These are phyloP conservation scores for Lacanobia oleracea DNA, from an alignment of 2,888 invertebrate genomes.

Conservation along the genomic window DNA sequence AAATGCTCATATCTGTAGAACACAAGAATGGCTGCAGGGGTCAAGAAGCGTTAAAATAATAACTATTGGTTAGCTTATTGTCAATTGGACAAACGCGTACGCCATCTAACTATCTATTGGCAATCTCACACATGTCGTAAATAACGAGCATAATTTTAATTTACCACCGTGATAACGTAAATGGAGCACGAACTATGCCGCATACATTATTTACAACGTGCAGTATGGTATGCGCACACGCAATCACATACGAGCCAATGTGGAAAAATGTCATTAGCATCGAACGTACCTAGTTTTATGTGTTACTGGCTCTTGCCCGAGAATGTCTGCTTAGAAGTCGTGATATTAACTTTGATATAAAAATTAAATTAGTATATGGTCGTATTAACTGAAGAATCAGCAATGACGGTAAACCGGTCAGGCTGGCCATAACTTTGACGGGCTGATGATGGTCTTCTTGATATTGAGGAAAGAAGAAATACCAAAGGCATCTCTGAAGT, in stretches of 20 bases:
- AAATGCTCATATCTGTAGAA: slow-evolving; percentile 12
- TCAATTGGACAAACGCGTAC: slow-evolving; percentile 28
- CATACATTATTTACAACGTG: slow-evolving; percentile 82
- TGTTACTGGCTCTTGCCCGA: slow-evolving; percentile 33
- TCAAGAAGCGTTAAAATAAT: slow-evolving; percentile 17
- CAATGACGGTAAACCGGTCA: neutral
- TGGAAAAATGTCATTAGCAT: slow-evolving; percentile 85
- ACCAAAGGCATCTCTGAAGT: neutral
- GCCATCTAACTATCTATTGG: slow-evolving; percentile 65
- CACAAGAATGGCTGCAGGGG: slow-evolving; percentile 28
- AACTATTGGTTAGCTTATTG: slow-evolving; percentile 19
- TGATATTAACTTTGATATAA: neutral
- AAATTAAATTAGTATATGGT: too few relatives aligned
- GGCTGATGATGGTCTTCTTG: too few relatives aligned
- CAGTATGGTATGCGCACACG: slow-evolving; percentile 82
- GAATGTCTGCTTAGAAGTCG: slow-evolving; percentile 3
- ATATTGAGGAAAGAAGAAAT: too few relatives aligned
- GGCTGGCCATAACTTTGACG: neutral
- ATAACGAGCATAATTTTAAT: slow-evolving; percentile 81
- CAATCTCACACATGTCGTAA: slow-evolving; percentile 76
- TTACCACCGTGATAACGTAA: slow-evolving; percentile 86
- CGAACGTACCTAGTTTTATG: slow-evolving; percentile 63
- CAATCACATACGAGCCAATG: slow-evolving; percentile 78
- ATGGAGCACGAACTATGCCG: slow-evolving; percentile 87
- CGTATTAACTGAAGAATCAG: too few relatives aligned